Evolutionary conservation across 2,797 vertebrate genomes (phyloP).

Genomic region (Hemitrygon akajei): DNA sequence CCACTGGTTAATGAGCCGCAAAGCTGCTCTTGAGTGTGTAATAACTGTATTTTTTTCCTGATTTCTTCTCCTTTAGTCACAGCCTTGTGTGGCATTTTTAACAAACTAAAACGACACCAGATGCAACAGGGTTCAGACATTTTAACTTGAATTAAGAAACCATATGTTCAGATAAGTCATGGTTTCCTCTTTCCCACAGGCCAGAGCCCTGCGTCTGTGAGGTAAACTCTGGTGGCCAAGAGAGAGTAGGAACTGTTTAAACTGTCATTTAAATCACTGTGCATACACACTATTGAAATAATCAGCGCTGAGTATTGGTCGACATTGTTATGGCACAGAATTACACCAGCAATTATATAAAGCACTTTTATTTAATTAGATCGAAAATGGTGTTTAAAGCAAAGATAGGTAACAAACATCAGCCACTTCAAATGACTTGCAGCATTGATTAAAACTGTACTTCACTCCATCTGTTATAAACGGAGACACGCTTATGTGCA

Average conservation of each 20-base stretch:
- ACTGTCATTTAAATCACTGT: conserved; percentile 49
- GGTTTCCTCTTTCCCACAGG: conserved; percentile 83
- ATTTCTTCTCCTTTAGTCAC: conserved; percentile 90
- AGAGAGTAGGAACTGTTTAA: conserved; percentile 41
- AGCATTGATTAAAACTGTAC: not conserved
- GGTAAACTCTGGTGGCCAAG: conserved; percentile 54
- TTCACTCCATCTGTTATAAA: not conserved
- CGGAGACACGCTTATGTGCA: not conserved
- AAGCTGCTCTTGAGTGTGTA: conserved; percentile 86
- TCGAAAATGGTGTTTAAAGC: not conserved
- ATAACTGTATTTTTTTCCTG: conserved; percentile 88
- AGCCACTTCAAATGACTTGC: not conserved
- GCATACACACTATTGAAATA: not conserved
- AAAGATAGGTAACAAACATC: not conserved
- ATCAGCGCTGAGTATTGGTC: not conserved
- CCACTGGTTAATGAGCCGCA: conserved; percentile 97
- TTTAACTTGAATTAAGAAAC: conserved; percentile 77
- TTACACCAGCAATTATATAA: not conserved
- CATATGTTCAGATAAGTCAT: conserved; percentile 86
- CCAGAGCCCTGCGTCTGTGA: conserved; percentile 65
- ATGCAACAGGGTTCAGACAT: conserved; percentile 81
- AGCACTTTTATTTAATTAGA: not conserved
- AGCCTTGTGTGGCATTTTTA: conserved; percentile 93
- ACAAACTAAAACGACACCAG: conserved; percentile 84
- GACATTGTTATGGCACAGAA: not conserved